A percentile compares a stretch with the other conserved stretches of the same genome.
phyloP scores from a whole-genome alignment of 2,113 vertebrate species.

The Furnarius figulus region DNA sequence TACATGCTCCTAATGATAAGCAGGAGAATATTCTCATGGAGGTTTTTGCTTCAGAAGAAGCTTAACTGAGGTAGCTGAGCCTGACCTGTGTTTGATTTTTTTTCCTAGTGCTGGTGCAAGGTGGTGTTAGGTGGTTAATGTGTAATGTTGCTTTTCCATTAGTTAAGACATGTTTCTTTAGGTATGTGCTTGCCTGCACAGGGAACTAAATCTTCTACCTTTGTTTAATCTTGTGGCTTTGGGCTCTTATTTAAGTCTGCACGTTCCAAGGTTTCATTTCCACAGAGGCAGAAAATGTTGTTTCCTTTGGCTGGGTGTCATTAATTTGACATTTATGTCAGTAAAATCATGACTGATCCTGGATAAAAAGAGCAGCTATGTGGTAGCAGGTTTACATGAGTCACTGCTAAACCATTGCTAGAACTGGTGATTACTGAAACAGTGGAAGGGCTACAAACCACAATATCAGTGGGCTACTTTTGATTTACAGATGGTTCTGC shows the following conservation, averaged over 20 bases:
- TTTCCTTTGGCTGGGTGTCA: not conserved
- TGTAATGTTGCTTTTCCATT: not conserved
- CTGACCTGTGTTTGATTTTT: not conserved
- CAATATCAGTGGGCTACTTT: not conserved
- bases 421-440: not conserved
- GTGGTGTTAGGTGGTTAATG: not conserved
- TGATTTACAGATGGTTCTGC: not conserved
- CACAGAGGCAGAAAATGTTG: not conserved
- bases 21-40: not conserved
- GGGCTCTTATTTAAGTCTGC: not conserved
- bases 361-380: not conserved
- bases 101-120: not conserved
- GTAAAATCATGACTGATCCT: not conserved
- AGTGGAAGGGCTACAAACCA: not conserved
- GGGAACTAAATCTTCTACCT: not conserved
- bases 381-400: not conserved
- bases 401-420: not conserved
- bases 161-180: not conserved
- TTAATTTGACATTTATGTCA: not conserved
- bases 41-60: not conserved
- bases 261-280: not conserved
- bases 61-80: not conserved
- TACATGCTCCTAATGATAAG: not conserved
- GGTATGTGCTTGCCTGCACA: not conserved
- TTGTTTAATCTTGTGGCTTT: not conserved